phyloP scores from a whole-genome alignment of 2,888 invertebrate genomes.

The Campoletis raptor region DNA sequence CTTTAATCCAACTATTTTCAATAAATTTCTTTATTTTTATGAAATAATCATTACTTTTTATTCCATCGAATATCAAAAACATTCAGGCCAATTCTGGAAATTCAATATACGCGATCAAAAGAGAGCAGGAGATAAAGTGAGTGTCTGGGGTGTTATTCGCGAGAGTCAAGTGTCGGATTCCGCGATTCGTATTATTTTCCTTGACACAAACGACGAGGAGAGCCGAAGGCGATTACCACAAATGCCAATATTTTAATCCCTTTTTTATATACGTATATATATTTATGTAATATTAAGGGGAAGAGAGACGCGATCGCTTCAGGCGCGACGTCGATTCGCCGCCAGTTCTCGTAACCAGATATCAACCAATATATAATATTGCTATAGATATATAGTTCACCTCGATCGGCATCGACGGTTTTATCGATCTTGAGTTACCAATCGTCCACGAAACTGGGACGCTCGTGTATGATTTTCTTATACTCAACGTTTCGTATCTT shows the following conservation, averaged over 20 bases:
- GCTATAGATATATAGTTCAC: slow-evolving; percentile 29
- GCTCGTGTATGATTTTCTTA: slow-evolving; percentile 69
- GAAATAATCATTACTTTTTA: slow-evolving; percentile 68
- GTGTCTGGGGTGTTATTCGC: slow-evolving; percentile 13
- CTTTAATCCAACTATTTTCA: slow-evolving; percentile 67
- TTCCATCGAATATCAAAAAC: slow-evolving; percentile 80
- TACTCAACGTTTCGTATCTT: slow-evolving; percentile 33
- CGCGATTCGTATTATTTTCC: slow-evolving; percentile 83
- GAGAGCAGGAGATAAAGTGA: slow-evolving; percentile 63
- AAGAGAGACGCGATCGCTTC: slow-evolving; percentile 11
- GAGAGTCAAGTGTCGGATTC: slow-evolving; percentile 74
- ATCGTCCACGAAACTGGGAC: slow-evolving; percentile 80
- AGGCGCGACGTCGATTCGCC: slow-evolving; percentile 34
- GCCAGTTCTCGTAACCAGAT: slow-evolving; percentile 65
- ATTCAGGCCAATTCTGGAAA: slow-evolving; percentile 81
- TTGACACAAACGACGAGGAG: slow-evolving; percentile 69
- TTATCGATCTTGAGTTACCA: slow-evolving; percentile 84
- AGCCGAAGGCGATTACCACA: slow-evolving; percentile 80
- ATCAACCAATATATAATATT: slow-evolving; percentile 22
- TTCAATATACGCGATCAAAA: slow-evolving; percentile 80
- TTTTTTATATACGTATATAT: slow-evolving; percentile 52
- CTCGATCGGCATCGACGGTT: slow-evolving; percentile 79
- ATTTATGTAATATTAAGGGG: slow-evolving; percentile 8
- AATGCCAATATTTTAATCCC: slow-evolving; percentile 84
- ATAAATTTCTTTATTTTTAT: not conserved